Base-by-base conservation (phyloP, 2,888 invertebrate genomes). In the Drosophila neoperkinsi region DNA sequence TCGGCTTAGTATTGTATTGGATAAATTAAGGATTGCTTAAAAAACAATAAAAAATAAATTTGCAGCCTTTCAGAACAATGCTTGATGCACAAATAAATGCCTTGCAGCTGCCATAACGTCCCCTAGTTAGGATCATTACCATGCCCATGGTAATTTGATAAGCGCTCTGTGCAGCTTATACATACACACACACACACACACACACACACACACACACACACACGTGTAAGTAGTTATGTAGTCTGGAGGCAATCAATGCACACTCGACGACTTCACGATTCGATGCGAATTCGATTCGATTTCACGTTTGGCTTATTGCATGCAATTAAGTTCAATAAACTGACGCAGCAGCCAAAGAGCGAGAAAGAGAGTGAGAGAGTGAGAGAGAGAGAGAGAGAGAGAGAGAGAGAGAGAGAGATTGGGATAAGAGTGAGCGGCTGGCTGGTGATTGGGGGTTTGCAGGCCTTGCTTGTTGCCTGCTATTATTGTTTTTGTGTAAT, bases 251-350 rank as follows among this genome's bases (percentile, higher is more conserved):
- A 79, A 79, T 77, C 63, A 79, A 55, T 61, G 64, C 58, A 51
- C 68, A 51, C 51, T 55, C 46, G 62, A 51, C 36, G 59, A 59
- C 34, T 74, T 51, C 55, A 38, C 63, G 50, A 63, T 63, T 71
- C 59, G 41, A 68, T 63, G 72, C 62, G 46, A 57, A 66, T 70
- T 70, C 59, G 76, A 71, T 73, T 68, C 64, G 67, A 67, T 67
- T 77, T 74, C 74, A 61, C 73, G 69, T 79, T 79, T 72, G 85
- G 90, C 85, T 86, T 90, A 86, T 90, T 90, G 85, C 85, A 82
- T 82, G 82, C 90, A 86, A 90, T 90, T 86, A 86, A 88, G 88
- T 88, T 85, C 86, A 85, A 90, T 84, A 89, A 81, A 79, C 76
- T 79, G 84, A 73, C 81, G 75, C 77, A 67, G 53, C 64, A 57